Base-by-base conservation (phyloP, 2,797 vertebrate genomes). In the Clarias pachynema region DNA sequence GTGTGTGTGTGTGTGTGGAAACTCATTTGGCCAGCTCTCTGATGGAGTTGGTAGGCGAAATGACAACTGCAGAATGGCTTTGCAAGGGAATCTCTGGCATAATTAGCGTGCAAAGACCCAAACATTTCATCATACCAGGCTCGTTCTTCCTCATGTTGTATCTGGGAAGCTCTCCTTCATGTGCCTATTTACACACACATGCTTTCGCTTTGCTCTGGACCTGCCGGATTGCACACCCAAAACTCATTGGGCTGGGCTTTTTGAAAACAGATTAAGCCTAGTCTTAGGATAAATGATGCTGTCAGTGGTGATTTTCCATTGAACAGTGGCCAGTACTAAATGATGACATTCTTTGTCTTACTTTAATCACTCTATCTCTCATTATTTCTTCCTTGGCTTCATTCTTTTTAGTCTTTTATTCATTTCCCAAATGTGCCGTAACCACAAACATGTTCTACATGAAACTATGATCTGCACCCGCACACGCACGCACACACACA, bases 101-200 rank as follows among this genome's bases (percentile, higher is more conserved):
- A 89, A 89, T 89, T 88, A 89, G 86, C 82, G 9, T 77, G 70
- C 84, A 72, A 87, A 82, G 75, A 87, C 82, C 74, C 87, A 90
- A 88, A 87, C 85, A 82, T 88, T 87, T 89, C 86, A 89, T 88
- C 84, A 87, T n/a, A 83, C 70, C 80, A 68, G 81, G 70, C 86
- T 81, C 70, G 81, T 88, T 85, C 84, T 85, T 84, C 65, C 26
- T 75, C 66, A 80, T 79, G 62, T 81, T 84, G 53, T 87, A 72
- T 73, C 74, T 77, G 29, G 77, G 78, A 66, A 34, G 26, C 26
- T 78, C 56, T 87, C 69, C 81, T 77, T 83, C 66, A 68, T 79
- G 37, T 57, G 84, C 73, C 78, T 83, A 84, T 89, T 86, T 89
- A 86, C 86, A 83, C 86, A 86, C 86, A 86, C 84, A 87, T 70